Conservation (phyloP, 2,113 vertebrate genomes). For the Toxostoma redivivum region DNA sequence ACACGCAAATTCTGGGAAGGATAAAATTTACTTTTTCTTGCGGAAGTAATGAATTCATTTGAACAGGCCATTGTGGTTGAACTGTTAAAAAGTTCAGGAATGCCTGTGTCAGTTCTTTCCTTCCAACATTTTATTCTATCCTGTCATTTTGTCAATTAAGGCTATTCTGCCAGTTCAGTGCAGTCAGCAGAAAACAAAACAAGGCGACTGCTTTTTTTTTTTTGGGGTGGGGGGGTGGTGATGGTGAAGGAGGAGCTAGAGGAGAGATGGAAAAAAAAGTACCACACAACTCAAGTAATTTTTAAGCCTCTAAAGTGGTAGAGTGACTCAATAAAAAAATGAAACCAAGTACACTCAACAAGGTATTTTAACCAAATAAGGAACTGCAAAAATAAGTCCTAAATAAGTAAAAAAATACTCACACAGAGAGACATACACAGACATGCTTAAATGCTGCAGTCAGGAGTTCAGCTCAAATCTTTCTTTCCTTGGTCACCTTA, state of each 20-base stretch:
- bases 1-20: background rate
- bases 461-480: background rate
- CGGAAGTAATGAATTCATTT: background rate
- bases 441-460: background rate
- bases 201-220: background rate
- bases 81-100: conserved; percentile 17
- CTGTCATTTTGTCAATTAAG: conserved; percentile 58
- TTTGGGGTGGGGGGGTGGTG: no score
- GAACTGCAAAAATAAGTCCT: background rate
- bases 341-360: background rate
- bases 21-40: conserved; percentile 26
- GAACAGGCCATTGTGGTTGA: conserved; percentile 29
- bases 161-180: background rate
- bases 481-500: background rate
- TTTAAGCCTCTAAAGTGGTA: background rate
- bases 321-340: conserved; percentile 24
- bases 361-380: background rate
- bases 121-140: conserved; percentile 49
- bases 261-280: background rate
- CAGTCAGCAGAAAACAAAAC: conserved; percentile 44
- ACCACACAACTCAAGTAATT: background rate
- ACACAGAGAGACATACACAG: background rate
- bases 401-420: background rate
- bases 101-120: conserved; percentile 34
- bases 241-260: background rate